Conservation (phyloP, 1,140 invertebrate species). For the Pissodes strobi region DNA sequence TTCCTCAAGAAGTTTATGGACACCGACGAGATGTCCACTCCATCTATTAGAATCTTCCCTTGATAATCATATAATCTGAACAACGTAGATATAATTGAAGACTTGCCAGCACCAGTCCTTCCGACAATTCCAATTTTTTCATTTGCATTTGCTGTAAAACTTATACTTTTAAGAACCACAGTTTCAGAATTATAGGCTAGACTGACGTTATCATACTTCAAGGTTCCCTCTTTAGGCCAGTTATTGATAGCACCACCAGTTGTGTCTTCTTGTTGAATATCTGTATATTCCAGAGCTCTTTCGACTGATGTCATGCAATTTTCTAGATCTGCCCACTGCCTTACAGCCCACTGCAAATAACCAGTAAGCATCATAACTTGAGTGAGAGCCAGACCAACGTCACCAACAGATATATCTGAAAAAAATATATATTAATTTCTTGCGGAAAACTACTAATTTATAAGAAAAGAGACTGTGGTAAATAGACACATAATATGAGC, state of each 20-base stretch:
- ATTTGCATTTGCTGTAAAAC: conserved; percentile 62
- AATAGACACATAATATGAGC: too few species aligned
- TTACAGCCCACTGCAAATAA: conserved; percentile 67
- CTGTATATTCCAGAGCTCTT: conserved; percentile 74
- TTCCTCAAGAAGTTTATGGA: conserved; percentile 57
- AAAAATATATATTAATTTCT: conserved; percentile 3
- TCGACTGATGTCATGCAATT: conserved; percentile 83
- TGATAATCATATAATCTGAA: conserved; percentile 65
- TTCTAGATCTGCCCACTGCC: conserved; percentile 69
- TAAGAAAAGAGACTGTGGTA: too few species aligned
- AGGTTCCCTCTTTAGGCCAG: conserved; percentile 75
- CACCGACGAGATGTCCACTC: conserved; percentile 25
- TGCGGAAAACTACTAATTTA: not conserved
- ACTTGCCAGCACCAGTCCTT: conserved; percentile 83
- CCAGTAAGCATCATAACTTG: conserved; percentile 65
- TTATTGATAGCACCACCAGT: conserved; percentile 47
- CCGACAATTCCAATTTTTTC: conserved; percentile 80
- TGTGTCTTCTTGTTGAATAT: conserved; percentile 70
- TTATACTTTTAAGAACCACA: conserved; percentile 74
- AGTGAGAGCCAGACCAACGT: conserved; percentile 66
- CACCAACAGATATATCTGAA: conserved; percentile 58
- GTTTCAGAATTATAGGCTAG: conserved; percentile 68
- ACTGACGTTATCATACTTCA: conserved; percentile 70
- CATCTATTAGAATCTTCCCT: conserved; percentile 65
- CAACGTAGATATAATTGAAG: conserved; percentile 73